Evolutionary conservation across 2,797 vertebrate genomes (phyloP).

Genomic region (Malacoctenus gilli): DNA sequence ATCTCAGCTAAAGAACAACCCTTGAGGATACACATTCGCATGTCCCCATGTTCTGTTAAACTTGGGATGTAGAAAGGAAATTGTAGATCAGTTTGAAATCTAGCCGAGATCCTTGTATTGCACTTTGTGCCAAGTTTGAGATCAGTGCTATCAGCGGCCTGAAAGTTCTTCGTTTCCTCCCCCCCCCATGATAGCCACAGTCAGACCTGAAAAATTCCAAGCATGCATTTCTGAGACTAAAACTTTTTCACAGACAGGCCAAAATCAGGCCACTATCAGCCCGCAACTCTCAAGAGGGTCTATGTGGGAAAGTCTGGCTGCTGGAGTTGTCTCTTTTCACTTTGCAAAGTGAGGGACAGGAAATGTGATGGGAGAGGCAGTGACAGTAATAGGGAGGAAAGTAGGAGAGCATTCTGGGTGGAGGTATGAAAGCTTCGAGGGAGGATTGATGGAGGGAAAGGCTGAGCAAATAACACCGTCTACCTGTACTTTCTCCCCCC

Average conservation of each 20-base stretch:
- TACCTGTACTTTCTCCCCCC: background rate
- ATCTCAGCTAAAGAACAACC: no score
- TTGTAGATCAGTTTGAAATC: no score
- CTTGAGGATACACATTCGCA: no score
- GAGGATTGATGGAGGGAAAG: background rate
- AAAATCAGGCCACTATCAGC: constrained; percentile 32
- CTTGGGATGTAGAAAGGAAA: no score
- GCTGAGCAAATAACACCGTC: constrained; percentile 4
- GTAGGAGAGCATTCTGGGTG: background rate
- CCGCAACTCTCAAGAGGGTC: constrained; percentile 16
- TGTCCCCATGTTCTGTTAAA: no score
- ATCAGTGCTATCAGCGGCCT: no score
- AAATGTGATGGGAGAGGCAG: constrained; percentile 33
- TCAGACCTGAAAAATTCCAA: background rate
- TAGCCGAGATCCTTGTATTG: no score
- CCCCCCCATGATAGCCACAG: background rate
- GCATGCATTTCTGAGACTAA: constrained; percentile 10
- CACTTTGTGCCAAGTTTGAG: no score
- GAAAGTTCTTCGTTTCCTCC: no score
- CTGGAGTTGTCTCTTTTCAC: constrained; percentile 41
- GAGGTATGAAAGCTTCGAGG: constrained; percentile 8
- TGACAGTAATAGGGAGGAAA: constrained; percentile 15
- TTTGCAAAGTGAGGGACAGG: constrained; percentile 33
- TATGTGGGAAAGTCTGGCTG: constrained; percentile 34
- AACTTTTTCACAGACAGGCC: background rate